phyloP scores from a whole-genome alignment of 2,797 vertebrate species.

The Micrastur ruficollis region DNA sequence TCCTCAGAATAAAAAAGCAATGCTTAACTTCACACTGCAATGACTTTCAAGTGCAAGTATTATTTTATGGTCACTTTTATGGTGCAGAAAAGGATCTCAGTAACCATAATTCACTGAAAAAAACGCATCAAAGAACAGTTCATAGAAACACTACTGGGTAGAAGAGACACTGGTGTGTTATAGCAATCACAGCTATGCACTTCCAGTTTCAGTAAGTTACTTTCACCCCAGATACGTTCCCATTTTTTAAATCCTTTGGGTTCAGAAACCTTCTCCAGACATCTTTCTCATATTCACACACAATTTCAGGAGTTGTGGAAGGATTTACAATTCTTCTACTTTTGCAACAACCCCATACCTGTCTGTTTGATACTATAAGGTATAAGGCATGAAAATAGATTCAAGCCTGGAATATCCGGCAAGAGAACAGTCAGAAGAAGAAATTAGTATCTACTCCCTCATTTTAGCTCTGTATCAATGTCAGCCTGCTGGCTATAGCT shows the following conservation, averaged over 20 bases:
- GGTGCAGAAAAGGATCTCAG: neutral
- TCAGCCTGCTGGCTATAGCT: neutral
- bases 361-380: neutral
- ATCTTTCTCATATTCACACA: neutral
- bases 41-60: neutral
- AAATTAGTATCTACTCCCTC: neutral
- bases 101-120: neutral
- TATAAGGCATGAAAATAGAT: fast-evolving
- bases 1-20: neutral
- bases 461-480: neutral
- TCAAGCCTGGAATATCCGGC: neutral
- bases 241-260: neutral
- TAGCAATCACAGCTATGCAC: neutral
- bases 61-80: neutral
- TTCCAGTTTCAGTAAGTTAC: neutral
- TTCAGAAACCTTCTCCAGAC: neutral
- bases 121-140: neutral
- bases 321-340: neutral
- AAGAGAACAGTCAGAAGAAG: neutral
- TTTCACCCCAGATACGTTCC: neutral
- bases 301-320: neutral
- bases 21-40: neutral
- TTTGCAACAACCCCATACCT: neutral
- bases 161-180: neutral
- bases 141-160: neutral